Evolutionary conservation across 2,888 invertebrate genomes (phyloP).

Genomic region (Atherix ibis): DNA sequence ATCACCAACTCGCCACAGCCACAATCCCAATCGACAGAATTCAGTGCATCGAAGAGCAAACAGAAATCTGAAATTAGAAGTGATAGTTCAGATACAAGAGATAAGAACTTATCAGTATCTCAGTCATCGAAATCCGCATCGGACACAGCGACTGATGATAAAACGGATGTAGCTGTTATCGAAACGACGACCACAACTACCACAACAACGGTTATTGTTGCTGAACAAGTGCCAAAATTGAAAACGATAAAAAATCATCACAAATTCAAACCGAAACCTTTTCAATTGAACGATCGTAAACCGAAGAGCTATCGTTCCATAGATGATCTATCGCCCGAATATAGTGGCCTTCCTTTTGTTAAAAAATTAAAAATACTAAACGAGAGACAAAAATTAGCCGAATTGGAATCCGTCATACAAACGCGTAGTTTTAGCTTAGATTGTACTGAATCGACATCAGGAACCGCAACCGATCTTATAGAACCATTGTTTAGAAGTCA

Average conservation of each 20-base stretch:
- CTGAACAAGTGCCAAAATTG: conserved; percentile 2
- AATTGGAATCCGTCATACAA: conserved; percentile 60
- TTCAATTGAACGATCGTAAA: conserved; percentile 9
- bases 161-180: not conserved
- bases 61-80: not conserved
- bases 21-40: not conserved
- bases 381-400: conserved; percentile 72
- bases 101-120: too few relatives aligned
- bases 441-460: conserved; percentile 41
- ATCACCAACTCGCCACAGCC: conserved; percentile 1
- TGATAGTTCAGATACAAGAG: conserved; percentile 6
- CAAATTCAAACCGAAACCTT: conserved; percentile 9
- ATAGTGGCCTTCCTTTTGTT: conserved; percentile 71
- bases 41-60: not conserved
- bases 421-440: conserved; percentile 69
- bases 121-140: too few relatives aligned
- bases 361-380: conserved; percentile 78
- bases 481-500: conserved; percentile 55
- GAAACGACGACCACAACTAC: not conserved
- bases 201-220: not conserved
- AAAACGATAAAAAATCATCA: too few relatives aligned
- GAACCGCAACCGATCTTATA: conserved; percentile 37
- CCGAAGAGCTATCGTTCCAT: conserved; percentile 64
- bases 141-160: not conserved
- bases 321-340: conserved; percentile 74